A percentile compares a stretch with the other conserved stretches of the same genome.
Conservation (phyloP, 2,113 vertebrate genomes). For the Coregonus clupeaformis region DNA sequence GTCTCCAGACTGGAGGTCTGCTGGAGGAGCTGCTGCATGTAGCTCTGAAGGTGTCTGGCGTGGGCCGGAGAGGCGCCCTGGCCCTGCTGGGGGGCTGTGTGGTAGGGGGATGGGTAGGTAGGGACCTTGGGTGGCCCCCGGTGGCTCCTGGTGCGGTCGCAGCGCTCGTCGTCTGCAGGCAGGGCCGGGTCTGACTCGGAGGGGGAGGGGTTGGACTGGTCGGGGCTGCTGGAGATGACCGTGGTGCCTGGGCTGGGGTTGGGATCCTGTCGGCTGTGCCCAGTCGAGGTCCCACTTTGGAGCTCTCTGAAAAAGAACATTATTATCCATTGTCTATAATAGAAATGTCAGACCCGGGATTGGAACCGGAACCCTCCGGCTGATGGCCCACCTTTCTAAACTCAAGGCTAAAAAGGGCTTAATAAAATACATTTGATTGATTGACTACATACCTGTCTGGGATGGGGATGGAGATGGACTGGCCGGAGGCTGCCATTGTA, state of each 20-base stretch:
- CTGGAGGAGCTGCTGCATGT: conserved; percentile 92
- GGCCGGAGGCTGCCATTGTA: conserved; percentile 50
- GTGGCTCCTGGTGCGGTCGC: conserved; percentile 70
- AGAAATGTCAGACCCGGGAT: too few relatives aligned
- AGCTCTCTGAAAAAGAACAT: too few relatives aligned
- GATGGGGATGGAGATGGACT: conserved; percentile 52
- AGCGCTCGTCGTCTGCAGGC: conserved; percentile 76
- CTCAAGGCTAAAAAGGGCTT: too few relatives aligned
- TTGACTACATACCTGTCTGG: conserved; percentile 28
- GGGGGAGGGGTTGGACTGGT: conserved; percentile 71
- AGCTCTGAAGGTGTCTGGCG: conserved; percentile 76
- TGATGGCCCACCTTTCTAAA: too few relatives aligned
- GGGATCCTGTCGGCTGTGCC: conserved; percentile 65
- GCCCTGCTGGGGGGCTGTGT: conserved; percentile 79
- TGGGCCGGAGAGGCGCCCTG: conserved; percentile 73
- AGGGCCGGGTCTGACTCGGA: conserved; percentile 71
- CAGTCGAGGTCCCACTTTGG: not conserved
- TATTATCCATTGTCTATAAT: too few relatives aligned
- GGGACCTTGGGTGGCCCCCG: conserved; percentile 52
- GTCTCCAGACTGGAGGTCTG: conserved; percentile 88
- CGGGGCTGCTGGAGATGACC: conserved; percentile 74
- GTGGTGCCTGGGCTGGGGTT: conserved; percentile 54
- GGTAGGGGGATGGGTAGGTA: conserved; percentile 83
- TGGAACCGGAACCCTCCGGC: too few relatives aligned
- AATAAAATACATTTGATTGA: conserved; percentile 22